Conservation (phyloP, 2,797 vertebrate genomes). For the Sebastes trivittatus region DNA sequence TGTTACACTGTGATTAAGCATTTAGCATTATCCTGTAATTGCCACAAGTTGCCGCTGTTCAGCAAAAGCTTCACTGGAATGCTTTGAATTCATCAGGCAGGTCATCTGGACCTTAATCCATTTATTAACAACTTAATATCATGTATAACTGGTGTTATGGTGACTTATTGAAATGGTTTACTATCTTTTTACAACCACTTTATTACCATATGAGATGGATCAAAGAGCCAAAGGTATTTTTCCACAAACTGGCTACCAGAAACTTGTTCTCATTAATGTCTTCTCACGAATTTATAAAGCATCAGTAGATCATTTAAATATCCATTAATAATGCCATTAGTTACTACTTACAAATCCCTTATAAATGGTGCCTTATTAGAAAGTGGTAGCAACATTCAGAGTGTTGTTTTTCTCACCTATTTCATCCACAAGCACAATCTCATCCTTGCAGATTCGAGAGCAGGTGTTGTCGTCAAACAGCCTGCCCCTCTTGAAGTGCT, state of each 20-base stretch:
- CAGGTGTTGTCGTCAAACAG: constrained; percentile 88
- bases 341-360: background rate
- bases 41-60: background rate
- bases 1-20: background rate
- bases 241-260: background rate
- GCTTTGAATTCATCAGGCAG: background rate
- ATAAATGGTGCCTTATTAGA: background rate
- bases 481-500: constrained; percentile 90
- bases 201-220: background rate
- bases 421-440: constrained; percentile 87
- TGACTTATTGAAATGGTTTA: background rate
- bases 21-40: background rate
- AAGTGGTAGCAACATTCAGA: background rate
- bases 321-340: background rate
- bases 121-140: background rate
- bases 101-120: background rate
- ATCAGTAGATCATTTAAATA: background rate
- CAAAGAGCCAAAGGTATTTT: background rate
- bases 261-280: too few relatives aligned
- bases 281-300: background rate
- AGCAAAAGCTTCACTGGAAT: background rate
- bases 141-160: too few relatives aligned
- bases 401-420: constrained; percentile 81
- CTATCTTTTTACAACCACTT: background rate
- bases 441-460: constrained; percentile 90